These are phyloP conservation scores for Tenebrosternarchus preto DNA, from an alignment of 2,113 vertebrate genomes.

Conservation along the genomic window DNA sequence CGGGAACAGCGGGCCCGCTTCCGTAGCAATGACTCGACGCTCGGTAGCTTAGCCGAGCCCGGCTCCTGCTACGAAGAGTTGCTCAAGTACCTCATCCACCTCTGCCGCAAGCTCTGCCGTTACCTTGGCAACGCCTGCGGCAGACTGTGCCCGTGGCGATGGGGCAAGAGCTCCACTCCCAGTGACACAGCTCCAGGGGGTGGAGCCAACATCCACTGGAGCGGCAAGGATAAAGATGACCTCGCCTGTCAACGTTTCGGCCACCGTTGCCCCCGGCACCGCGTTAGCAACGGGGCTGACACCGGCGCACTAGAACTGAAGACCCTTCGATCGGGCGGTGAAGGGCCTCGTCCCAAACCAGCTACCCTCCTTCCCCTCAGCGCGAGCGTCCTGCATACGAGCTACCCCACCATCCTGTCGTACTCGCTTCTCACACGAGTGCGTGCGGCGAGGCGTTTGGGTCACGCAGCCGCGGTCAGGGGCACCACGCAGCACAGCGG, in stretches of 20 bases:
- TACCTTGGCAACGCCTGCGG: constrained; percentile 72
- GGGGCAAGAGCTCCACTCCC: constrained; percentile 70
- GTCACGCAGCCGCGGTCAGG: constrained; percentile 62
- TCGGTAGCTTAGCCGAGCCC: constrained; percentile 92
- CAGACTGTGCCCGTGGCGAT: neutral
- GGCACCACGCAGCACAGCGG: constrained; percentile 48
- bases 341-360: constrained; percentile 32
- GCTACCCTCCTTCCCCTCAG: constrained; percentile 32
- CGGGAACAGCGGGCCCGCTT: constrained; percentile 93
- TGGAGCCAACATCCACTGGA: constrained; percentile 46
- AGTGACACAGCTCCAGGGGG: constrained; percentile 50
- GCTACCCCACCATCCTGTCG: constrained; percentile 93
- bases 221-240: constrained; percentile 63
- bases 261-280: constrained; percentile 78
- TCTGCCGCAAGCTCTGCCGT: constrained; percentile 85
- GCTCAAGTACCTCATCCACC: constrained; percentile 88
- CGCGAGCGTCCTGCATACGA: constrained; percentile 64
- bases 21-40: constrained; percentile 91
- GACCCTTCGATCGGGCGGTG: constrained; percentile 38
- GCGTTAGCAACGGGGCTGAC: constrained; percentile 72
- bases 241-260: constrained; percentile 79
- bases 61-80: constrained; percentile 97
- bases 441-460: constrained; percentile 32
- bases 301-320: constrained; percentile 68
- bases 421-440: constrained; percentile 68